Percentiles rank a stretch among this genome's conserved stretches.
Conservation (phyloP, 2,888 invertebrate species). For the Stenodera caucasica region DNA sequence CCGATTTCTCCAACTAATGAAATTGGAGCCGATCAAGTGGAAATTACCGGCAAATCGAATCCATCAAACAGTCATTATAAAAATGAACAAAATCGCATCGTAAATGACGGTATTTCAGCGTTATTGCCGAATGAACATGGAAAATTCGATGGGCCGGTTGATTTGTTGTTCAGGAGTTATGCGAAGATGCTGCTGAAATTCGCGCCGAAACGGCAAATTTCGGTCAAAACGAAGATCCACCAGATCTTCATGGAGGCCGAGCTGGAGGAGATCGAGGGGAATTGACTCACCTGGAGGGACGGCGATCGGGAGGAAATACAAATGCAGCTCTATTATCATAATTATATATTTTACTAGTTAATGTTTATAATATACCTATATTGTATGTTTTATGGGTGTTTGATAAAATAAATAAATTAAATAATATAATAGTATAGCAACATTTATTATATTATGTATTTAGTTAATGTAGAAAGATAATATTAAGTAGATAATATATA, state of each 20-base stretch:
- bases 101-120: no score
- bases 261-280: not conserved
- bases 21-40: not conserved
- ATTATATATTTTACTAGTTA: conserved; percentile 57
- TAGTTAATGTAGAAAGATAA: conserved; percentile 56
- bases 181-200: conserved; percentile 11
- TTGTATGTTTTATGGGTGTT: conserved; percentile 56
- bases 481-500: conserved; percentile 55
- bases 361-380: conserved; percentile 56
- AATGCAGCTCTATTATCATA: conserved; percentile 58
- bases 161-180: conserved; percentile 12
- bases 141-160: not conserved
- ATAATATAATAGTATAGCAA: conserved; percentile 57
- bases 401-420: conserved; percentile 58
- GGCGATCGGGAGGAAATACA: conserved; percentile 55
- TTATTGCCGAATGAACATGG: no score
- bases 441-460: conserved; percentile 55
- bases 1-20: not conserved
- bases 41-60: not conserved
- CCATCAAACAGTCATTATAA: not conserved
- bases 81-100: not conserved
- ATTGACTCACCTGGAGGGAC: no score
- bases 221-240: conserved; percentile 9
- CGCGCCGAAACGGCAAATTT: not conserved
- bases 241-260: conserved; percentile 14